Conservation (phyloP, 2,113 vertebrate species). For the Phrynosoma platyrhinos region DNA sequence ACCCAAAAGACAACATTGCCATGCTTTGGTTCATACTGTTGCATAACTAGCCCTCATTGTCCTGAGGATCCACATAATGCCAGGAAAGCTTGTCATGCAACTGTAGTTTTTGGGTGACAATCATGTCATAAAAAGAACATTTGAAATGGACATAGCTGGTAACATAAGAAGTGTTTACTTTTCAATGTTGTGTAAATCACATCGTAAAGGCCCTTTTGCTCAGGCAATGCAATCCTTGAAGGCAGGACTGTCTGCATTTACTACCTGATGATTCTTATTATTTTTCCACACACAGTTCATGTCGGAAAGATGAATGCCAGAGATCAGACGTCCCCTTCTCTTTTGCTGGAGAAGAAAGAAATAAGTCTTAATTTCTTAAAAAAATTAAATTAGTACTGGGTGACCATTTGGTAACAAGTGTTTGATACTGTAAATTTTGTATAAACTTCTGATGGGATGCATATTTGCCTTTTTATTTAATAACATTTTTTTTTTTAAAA, state of each 20-base stretch:
- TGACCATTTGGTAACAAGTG: not conserved
- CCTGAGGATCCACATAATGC: no score
- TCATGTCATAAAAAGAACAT: no score
- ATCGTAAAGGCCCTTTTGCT: not conserved
- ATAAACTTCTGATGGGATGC: not conserved
- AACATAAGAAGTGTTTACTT: not conserved
- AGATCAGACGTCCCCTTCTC: not conserved
- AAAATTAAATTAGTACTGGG: not conserved
- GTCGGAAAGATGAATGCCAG: accelerated
- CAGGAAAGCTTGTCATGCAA: no score
- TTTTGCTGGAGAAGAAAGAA: not conserved
- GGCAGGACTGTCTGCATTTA: not conserved
- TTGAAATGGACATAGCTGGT: not conserved
- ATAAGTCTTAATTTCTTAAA: not conserved
- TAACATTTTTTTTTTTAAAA: slow-evolving; percentile 11
- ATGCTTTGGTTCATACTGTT: no score
- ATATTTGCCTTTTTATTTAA: slow-evolving; percentile 53
- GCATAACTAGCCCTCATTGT: no score
- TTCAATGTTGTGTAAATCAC: not conserved
- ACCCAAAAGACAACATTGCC: no score
- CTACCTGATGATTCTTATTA: slow-evolving; percentile 23
- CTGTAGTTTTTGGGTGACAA: no score
- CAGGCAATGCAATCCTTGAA: not conserved
- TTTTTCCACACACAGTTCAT: accelerated
- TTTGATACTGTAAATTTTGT: slow-evolving; percentile 29